Evolutionary conservation across 1,140 invertebrate genomes (phyloP), one percentile per base, ranked within the genome.

Genomic region (Ectropis grisescens): DNA sequence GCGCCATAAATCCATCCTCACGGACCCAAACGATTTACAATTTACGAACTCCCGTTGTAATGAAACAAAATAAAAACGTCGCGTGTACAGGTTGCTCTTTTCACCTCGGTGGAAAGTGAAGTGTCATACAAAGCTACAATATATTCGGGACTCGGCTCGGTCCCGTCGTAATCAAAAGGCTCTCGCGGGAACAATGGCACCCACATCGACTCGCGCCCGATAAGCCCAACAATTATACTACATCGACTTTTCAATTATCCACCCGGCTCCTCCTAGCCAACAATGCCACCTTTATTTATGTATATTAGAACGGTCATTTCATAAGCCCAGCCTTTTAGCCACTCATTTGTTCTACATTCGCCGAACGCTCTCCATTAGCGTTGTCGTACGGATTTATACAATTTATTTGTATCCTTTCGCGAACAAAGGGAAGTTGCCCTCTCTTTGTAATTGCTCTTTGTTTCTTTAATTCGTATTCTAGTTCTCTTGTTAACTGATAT

Each of bases 201-300:
- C 75, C 75, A 72, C 75, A 80, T 80, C 61, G 64, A 58, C 61
- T 48, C 42, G 56, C 56, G 48, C 33, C 61, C 70, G 75, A 80
- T 80, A 80, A 80, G 71, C 75, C 70, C 68, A 62, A 70, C 71
- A 76, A 80, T 76, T 80, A 80, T 80, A 75, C 69, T 69, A 80
- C 71, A 80, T 76, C 71, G 70, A 80, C 70, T 80, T 80, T 80
- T 80, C 75, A 80, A 80, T 80, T 80, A 80, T 74, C 66, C 68
- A 57, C 56, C 54, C 64, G 61, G 61, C 57, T 74, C 70, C 54
- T 65, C 66, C 54, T 45, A 58, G 53, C 56, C 48, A 67, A 79
- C 70, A 79, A 79, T 72, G 61, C 68, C 60, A 64, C 58, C 56
- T 65, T 74, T 76, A 72, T 72, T 74, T 78, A 67, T 71, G 66